phyloP scores from a whole-genome alignment of 2,888 invertebrate genomes.

The Idaea aversata region DNA sequence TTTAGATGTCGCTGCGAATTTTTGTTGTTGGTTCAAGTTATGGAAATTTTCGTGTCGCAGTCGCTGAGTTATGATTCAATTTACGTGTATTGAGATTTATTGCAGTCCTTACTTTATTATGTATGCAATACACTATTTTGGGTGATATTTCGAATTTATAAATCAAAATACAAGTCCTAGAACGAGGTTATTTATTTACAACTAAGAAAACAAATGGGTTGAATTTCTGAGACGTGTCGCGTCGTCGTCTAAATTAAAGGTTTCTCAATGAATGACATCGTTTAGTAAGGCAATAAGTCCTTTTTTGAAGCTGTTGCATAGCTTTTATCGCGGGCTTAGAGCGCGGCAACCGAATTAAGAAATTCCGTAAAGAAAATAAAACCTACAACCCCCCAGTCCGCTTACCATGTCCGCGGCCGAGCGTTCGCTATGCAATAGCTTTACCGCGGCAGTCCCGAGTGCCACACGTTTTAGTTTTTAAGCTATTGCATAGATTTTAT shows the following conservation, averaged over 20 bases:
- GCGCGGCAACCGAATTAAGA: no score
- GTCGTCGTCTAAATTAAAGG: not conserved
- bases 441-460: no score
- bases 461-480: no score
- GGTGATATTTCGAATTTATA: slow-evolving; percentile 13
- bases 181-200: not conserved
- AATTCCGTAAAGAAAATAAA: no score
- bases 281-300: not conserved
- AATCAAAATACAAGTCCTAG: slow-evolving; percentile 9
- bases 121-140: slow-evolving; percentile 2
- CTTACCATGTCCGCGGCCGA: no score
- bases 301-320: not conserved
- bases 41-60: slow-evolving; percentile 29
- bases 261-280: not conserved
- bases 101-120: slow-evolving; percentile 11
- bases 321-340: no score
- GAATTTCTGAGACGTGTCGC: not conserved
- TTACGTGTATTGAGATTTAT: slow-evolving; percentile 32
- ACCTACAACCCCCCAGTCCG: no score
- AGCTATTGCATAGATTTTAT: no score
- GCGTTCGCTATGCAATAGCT: no score
- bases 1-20: slow-evolving; percentile 24
- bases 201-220: not conserved
- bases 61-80: slow-evolving; percentile 34
- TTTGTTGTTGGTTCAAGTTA: slow-evolving; percentile 27